Evolutionary conservation across 2,888 invertebrate genomes (phyloP).

Genomic region (Argyra leucocephala): DNA sequence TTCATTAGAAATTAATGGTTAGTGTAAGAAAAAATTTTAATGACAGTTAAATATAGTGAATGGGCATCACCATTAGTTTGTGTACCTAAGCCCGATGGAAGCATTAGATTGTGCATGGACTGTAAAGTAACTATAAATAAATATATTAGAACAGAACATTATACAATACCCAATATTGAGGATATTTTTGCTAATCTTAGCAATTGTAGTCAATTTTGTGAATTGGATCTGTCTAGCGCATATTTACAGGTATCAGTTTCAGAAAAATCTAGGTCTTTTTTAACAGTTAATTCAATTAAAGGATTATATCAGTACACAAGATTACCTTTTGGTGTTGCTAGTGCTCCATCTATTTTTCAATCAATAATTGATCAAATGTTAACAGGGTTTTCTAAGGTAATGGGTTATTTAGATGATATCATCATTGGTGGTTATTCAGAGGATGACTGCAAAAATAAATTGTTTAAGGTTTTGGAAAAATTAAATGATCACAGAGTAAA

Average conservation of each 20-base stretch:
- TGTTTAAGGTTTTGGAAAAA: too few relatives aligned
- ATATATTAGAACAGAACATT: slow-evolving; percentile 23
- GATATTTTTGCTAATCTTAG: slow-evolving; percentile 16
- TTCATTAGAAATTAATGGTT: slow-evolving; percentile 21
- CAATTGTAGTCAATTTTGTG: slow-evolving; percentile 15
- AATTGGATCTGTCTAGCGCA: slow-evolving; percentile 15
- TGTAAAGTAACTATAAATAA: slow-evolving; percentile 25
- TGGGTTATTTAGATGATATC: too few relatives aligned
- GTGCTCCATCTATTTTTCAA: neutral
- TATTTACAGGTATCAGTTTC: slow-evolving; percentile 17
- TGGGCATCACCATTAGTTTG: slow-evolving; percentile 31
- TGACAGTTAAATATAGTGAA: slow-evolving; percentile 21
- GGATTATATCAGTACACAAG: slow-evolving; percentile 15
- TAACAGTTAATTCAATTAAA: slow-evolving; percentile 17
- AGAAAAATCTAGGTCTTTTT: slow-evolving; percentile 13
- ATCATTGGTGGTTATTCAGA: too few relatives aligned
- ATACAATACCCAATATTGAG: slow-evolving; percentile 24
- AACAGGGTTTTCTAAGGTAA: neutral
- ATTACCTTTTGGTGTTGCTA: slow-evolving; percentile 14
- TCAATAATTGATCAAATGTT: neutral
- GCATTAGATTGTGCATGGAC: slow-evolving; percentile 24
- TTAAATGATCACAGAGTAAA: too few relatives aligned
- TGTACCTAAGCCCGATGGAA: slow-evolving; percentile 26
- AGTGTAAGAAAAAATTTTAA: slow-evolving; percentile 11
- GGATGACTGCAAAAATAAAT: too few relatives aligned